Evolutionary conservation across 2,113 vertebrate species (phyloP), one percentile per base, ranked within the genome.

Genomic region (Rattus rattus): DNA sequence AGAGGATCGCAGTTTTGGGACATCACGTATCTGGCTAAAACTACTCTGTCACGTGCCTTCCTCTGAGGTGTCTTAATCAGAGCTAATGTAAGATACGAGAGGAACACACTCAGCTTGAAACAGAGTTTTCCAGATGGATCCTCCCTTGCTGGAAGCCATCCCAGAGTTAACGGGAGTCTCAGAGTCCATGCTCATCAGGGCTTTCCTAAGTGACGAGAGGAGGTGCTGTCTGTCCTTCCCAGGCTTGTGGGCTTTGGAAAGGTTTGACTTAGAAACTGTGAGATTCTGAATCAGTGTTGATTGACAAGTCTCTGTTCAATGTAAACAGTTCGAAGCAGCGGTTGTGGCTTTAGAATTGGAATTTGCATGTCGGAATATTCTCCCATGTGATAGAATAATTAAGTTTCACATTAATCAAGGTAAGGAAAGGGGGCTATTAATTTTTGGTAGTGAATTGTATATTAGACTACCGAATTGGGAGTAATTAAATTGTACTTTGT

Each of bases 401-500:
- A 97, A 98, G 97, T 96, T 98, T 98, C 93, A 93, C 59, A 81
- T 98, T 96, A 75, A 91, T 97, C 97, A 97, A 98, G 98, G 98
- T 97, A 98, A 98, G 95, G 97, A 98, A 95, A 98, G 33, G 72
- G 86, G 92, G 81, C 94, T 96, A 96, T 97, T 98, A 89, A 94
- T 98, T 98, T 98, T 96, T 89, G 61, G n/a, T 97, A 86, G 24
- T 30, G 94, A 96, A 83, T 94, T 93, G 95, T 98, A 97, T 98
- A 98, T 98, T 97, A 98, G 95, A 98, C 96, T 97, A 92, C 67
- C 93, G 94, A 98, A 94, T 97, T 94, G 91, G 96, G 93, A 98
- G 97, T 98, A 97, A 97, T 98, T 98, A 98, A 98, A 98, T 95
- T 97, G 94, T 97, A 91, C 93, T 84, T 98, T 97, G 89, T 97